Conservation (phyloP, 2,113 vertebrate genomes). For the Actenoides hombroni region DNA sequence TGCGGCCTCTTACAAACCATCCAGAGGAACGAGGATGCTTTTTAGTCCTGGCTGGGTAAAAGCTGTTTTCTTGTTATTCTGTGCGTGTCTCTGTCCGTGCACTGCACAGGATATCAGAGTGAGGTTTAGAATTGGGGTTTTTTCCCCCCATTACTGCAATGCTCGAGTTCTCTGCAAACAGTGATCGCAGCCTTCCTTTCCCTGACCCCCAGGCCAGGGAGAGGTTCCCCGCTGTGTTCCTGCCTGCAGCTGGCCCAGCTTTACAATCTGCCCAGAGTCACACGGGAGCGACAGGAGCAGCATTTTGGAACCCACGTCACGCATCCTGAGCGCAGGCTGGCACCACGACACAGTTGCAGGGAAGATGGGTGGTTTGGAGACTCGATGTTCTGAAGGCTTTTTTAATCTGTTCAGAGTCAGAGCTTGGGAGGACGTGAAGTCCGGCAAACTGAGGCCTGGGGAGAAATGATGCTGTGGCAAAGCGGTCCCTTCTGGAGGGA, state of each 20-base stretch:
- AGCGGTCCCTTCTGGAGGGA: neutral
- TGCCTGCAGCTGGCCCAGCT: rapidly evolving
- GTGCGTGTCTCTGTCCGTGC: rapidly evolving
- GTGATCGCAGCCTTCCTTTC: too few relatives aligned
- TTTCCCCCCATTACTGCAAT: rapidly evolving
- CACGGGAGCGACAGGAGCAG: rapidly evolving
- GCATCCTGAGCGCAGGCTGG: neutral
- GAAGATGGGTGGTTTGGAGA: neutral
- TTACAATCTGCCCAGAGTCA: rapidly evolving
- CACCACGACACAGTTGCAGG: rapidly evolving
- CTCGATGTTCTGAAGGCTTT: rapidly evolving
- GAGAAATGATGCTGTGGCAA: neutral
- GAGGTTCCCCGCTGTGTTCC: rapidly evolving
- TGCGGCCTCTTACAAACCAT: neutral
- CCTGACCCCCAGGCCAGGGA: rapidly evolving
- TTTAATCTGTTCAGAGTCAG: too few relatives aligned
- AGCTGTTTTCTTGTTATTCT: neutral
- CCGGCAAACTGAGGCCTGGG: neutral
- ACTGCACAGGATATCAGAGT: rapidly evolving
- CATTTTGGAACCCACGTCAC: rapidly evolving
- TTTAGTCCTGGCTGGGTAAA: rapidly evolving
- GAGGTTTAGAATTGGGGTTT: too few relatives aligned
- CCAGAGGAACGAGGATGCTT: neutral
- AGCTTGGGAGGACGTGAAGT: neutral
- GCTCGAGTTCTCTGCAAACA: neutral